Evolutionary conservation across 1,140 invertebrate species (phyloP), one percentile per base, ranked within the genome.

Genomic region (Drosophila tristis): DNA sequence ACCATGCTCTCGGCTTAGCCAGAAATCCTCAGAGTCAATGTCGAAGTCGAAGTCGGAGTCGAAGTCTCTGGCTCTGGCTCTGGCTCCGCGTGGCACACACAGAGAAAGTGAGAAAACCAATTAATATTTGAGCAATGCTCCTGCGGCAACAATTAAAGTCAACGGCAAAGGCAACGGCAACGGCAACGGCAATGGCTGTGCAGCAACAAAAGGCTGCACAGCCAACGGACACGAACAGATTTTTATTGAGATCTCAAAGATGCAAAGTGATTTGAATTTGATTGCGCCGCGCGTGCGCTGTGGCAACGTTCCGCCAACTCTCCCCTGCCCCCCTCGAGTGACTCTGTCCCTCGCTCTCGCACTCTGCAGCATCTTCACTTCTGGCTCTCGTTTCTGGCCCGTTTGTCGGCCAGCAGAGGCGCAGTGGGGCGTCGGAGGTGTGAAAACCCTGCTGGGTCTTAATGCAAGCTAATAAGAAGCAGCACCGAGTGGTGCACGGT

Each of bases 391-490:
- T 35, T 47, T 44, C 48, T 63, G 55, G 47, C 61, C 56, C 61
- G 67, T 45, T 62, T 56, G 55, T 42, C 57, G 57, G 66, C 25
- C 45, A 58, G 55, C 56, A 39, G 23, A 60, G 75, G 23, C 71
- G 49, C 84, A 89, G 86, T 78, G 82, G 90, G 90, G 75, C 64
- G 80, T 89, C 80, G 63, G 90, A 91, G 90, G 90, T 91, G 90
- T 91, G 90, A 91, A 91, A 91, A 91, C 82, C 90, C 90, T 91
- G 90, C 90, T 91, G 90, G 82, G 90, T 85, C 86, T 90, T 91
- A 91, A 90, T 91, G 86, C 80, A 90, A 84, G 90, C 90, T 91
- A 91, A 91, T 91, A 91, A 91, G 90, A 91, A 91, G 65, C 74
- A 68, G 62, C 35, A 39, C 35, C 35, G 35, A 39, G 11, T 39